These are phyloP conservation scores for Boloria euphrosyne DNA, from an alignment of 2,888 invertebrate species.

Conservation along the genomic window DNA sequence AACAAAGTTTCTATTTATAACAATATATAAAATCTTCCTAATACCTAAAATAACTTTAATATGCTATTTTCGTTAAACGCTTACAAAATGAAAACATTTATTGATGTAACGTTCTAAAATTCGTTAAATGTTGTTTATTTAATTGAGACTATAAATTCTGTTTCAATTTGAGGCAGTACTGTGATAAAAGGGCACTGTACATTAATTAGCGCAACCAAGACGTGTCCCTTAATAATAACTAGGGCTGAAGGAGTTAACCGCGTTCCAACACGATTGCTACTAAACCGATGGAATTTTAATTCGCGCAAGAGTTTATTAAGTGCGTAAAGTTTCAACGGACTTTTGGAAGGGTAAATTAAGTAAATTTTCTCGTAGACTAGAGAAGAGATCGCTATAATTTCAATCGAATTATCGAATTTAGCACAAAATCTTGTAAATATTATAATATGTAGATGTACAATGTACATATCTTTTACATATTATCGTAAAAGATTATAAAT, in stretches of 20 bases:
- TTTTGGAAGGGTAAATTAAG: conserved; percentile 71
- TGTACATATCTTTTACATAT: conserved; percentile 44
- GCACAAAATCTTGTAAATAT: conserved; percentile 43
- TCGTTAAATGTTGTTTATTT: too few relatives aligned
- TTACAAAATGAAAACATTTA: background rate
- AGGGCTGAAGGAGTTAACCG: conserved; percentile 60
- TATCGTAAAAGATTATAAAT: too few relatives aligned
- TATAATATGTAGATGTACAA: too few relatives aligned
- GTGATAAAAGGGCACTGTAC: conserved; percentile 38
- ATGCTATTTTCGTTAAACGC: conserved; percentile 64
- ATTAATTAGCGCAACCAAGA: conserved; percentile 63
- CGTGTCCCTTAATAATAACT: conserved; percentile 54
- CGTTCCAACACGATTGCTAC: conserved; percentile 75
- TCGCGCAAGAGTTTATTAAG: conserved; percentile 78
- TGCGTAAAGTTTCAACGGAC: conserved; percentile 78
- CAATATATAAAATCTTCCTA: too few relatives aligned
- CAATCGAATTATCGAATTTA: conserved; percentile 59
- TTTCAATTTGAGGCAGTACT: background rate
- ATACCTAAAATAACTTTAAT: too few relatives aligned
- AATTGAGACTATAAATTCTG: background rate
- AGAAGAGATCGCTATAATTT: conserved; percentile 49
- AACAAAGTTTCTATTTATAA: background rate
- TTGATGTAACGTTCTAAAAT: too few relatives aligned
- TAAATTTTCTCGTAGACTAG: conserved; percentile 67
- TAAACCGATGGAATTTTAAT: conserved; percentile 80